These are phyloP conservation scores for Chrysogorgia sp. DNA, from an alignment of 92 coral and sea anemone species.

Conservation along the genomic window DNA sequence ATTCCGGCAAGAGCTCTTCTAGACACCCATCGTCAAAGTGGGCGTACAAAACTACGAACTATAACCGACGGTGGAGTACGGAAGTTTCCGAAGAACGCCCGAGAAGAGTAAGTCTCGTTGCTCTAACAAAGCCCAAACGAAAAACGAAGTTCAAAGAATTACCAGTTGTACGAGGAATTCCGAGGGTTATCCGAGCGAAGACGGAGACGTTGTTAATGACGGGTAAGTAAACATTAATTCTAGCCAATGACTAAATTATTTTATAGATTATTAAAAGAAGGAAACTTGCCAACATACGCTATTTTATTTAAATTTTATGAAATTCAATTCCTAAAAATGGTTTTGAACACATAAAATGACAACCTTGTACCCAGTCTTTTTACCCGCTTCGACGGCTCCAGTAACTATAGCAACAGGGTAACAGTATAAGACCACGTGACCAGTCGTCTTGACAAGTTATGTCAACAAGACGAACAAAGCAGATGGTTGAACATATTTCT, in stretches of 20 bases:
- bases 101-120: conserved; percentile 34
- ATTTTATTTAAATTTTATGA: too few relatives aligned
- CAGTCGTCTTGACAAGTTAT: conserved; percentile 24
- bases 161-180: conserved; percentile 30
- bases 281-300: too few relatives aligned
- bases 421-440: conserved; percentile 38
- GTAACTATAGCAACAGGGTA: conserved; percentile 27
- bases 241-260: too few relatives aligned
- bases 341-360: too few relatives aligned
- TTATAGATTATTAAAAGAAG: too few relatives aligned
- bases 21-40: conserved; percentile 67
- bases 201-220: conserved; percentile 34
- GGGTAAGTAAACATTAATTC: background rate
- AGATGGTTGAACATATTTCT: background rate
- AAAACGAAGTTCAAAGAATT: conserved; percentile 14
- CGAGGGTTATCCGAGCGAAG: conserved; percentile 30
- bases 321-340: too few relatives aligned
- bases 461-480: conserved; percentile 21
- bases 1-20: conserved; percentile 70
- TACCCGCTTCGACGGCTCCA: too few relatives aligned
- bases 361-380: too few relatives aligned
- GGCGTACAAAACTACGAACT: conserved; percentile 48
- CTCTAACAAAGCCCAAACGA: background rate
- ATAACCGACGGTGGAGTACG: conserved; percentile 68
- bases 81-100: conserved; percentile 64